phyloP scores from a whole-genome alignment of 2,888 invertebrate genomes.

The Cataglyphis livida region DNA sequence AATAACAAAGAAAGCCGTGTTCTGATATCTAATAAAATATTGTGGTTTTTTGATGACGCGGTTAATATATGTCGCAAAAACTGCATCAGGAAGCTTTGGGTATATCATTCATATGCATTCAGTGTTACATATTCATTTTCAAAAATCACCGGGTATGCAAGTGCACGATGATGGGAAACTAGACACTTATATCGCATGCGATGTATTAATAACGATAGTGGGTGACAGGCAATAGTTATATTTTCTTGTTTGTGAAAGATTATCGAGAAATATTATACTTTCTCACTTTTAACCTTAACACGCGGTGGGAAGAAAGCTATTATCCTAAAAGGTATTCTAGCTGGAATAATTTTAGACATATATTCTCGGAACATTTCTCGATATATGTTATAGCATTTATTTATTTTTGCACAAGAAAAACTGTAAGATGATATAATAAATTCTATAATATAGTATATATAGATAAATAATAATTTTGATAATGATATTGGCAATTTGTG shows the following conservation, averaged over 20 bases:
- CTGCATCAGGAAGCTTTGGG: conserved; percentile 6
- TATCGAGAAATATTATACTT: conserved; percentile 3
- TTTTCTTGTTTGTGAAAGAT: not conserved
- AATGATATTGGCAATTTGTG: not conserved
- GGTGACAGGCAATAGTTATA: conserved; percentile 1
- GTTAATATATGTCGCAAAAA: conserved; percentile 21
- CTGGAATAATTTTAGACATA: not conserved
- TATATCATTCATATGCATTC: not conserved
- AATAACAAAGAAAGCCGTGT: conserved; percentile 5
- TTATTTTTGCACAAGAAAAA: not conserved
- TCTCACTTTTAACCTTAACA: not conserved
- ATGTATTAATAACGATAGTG: conserved; percentile 12
- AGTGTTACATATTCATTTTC: not conserved
- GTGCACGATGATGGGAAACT: conserved; percentile 3
- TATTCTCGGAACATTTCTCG: not conserved
- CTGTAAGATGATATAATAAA: not conserved
- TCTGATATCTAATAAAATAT: conserved; percentile 28
- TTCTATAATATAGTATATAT: not conserved
- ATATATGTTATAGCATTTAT: not conserved
- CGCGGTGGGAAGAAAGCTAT: not conserved
- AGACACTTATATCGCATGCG: not conserved
- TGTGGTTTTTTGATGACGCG: conserved; percentile 9
- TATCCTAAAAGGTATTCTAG: not conserved
- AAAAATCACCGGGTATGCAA: conserved; percentile 10
- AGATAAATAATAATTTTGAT: not conserved